Evolutionary conservation across 1,140 invertebrate genomes (phyloP).

Genomic region (Drosophila parvula): DNA sequence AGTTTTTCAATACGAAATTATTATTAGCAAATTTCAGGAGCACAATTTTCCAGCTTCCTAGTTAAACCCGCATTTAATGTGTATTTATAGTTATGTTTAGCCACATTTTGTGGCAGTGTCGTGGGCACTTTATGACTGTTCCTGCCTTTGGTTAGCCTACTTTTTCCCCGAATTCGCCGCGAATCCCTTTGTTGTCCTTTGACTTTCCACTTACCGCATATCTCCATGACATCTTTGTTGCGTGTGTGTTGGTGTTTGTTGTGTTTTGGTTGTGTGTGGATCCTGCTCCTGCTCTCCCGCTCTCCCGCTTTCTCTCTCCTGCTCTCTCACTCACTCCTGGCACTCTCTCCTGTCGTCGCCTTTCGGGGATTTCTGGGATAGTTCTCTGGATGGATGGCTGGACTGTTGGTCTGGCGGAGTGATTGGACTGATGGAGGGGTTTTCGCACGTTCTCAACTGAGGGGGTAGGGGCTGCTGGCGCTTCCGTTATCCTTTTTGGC

Average conservation of each 20-base stretch:
- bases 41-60: too few relatives aligned
- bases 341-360: conserved; percentile 22
- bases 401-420: too few relatives aligned
- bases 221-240: conserved; percentile 80
- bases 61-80: too few relatives aligned
- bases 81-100: too few relatives aligned
- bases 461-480: conserved; percentile 2
- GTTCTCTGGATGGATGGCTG: conserved; percentile 8
- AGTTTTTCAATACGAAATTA: neutral
- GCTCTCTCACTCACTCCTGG: conserved; percentile 7
- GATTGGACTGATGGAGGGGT: conserved; percentile 19
- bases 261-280: conserved; percentile 23
- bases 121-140: conserved; percentile 1
- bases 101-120: neutral
- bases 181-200: conserved; percentile 4
- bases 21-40: too few relatives aligned
- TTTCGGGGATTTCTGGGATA: conserved; percentile 15
- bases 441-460: neutral
- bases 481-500: conserved; percentile 16
- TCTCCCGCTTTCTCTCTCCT: conserved; percentile 7
- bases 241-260: conserved; percentile 38
- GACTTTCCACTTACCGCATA: conserved; percentile 72
- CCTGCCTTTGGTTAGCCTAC: conserved; percentile 9
- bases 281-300: conserved; percentile 31
- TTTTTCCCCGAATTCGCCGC: neutral